phyloP scores from a whole-genome alignment of 2,113 vertebrate species.

The Tapirus terrestris region DNA sequence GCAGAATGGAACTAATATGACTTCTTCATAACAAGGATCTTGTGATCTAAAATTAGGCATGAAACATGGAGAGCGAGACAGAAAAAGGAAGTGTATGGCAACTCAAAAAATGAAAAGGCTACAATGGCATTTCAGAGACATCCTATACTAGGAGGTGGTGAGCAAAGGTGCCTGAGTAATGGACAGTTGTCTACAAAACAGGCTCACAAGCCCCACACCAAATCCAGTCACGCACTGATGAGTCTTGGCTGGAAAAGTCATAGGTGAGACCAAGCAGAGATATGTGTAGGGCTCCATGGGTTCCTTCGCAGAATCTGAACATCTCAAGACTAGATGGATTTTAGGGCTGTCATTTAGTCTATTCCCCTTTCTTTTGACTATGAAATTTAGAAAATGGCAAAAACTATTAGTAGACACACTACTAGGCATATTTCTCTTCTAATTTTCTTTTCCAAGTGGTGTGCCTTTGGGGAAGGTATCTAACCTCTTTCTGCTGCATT shows the following conservation, averaged over 20 bases:
- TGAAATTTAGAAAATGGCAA: background rate
- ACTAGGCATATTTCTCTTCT: background rate
- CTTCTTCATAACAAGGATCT: background rate
- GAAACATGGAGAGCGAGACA: background rate
- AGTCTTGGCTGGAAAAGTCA: background rate
- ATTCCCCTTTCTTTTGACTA: background rate
- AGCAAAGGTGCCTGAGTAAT: background rate
- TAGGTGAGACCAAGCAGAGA: background rate
- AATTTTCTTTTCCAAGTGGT: background rate
- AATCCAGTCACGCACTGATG: background rate
- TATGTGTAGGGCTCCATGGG: accelerated
- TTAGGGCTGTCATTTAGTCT: background rate
- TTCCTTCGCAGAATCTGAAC: background rate
- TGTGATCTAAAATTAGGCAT: background rate
- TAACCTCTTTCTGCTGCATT: background rate
- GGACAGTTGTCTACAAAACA: background rate
- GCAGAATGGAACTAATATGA: background rate
- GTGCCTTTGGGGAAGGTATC: background rate
- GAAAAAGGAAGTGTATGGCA: background rate
- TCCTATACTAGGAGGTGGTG: background rate
- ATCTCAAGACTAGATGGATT: background rate
- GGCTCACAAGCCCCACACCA: background rate
- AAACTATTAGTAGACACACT: background rate
- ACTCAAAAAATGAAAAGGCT: background rate
- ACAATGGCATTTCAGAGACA: background rate